phyloP scores from a whole-genome alignment of 2,797 vertebrate genomes.

The Cetoscarus ocellatus region DNA sequence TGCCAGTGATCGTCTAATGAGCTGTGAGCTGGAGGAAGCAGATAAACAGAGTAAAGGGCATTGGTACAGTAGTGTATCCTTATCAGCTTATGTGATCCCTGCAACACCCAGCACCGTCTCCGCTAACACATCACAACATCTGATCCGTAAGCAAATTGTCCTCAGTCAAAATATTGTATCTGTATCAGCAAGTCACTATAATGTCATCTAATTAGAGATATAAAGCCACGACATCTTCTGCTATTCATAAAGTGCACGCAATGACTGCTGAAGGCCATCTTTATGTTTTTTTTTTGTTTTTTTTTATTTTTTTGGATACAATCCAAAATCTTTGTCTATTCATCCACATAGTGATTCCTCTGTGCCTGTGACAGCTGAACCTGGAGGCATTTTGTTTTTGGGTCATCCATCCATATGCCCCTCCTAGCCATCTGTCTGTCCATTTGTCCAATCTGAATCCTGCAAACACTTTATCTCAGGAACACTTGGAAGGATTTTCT shows the following conservation, averaged over 20 bases:
- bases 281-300: neutral
- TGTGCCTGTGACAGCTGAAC: too few relatives aligned
- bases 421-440: too few relatives aligned
- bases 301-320: neutral
- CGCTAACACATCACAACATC: slow-evolving; percentile 1
- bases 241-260: neutral
- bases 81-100: slow-evolving; percentile 7
- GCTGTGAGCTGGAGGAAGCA: neutral
- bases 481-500: too few relatives aligned
- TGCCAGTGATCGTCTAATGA: neutral
- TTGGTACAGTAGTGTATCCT: slow-evolving; percentile 7
- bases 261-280: too few relatives aligned
- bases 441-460: too few relatives aligned
- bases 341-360: neutral
- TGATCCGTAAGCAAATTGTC: slow-evolving; percentile 8
- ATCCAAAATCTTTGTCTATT: neutral
- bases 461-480: too few relatives aligned
- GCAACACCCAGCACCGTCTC: neutral
- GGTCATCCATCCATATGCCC: too few relatives aligned
- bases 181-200: slow-evolving; percentile 6
- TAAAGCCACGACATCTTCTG: slow-evolving; percentile 1
- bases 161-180: neutral
- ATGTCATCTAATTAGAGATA: neutral
- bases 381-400: too few relatives aligned
- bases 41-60: slow-evolving; percentile 17